phyloP scores from a whole-genome alignment of 2,888 invertebrate species.

The Aphodius sticticus region DNA sequence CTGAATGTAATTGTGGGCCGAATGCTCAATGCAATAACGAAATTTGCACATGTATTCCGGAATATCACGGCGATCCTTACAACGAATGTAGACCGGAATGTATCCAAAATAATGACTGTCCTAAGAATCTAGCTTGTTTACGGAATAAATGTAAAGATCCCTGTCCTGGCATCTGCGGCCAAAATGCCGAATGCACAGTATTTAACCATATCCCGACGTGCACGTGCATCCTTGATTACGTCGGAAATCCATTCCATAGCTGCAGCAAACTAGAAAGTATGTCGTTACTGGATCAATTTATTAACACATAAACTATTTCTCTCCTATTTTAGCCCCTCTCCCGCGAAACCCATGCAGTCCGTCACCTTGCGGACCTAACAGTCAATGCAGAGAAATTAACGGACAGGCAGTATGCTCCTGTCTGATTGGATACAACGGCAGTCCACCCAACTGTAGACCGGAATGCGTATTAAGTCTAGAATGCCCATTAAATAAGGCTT shows the following conservation, averaged over 20 bases:
- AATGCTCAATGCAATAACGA: constrained; percentile 78
- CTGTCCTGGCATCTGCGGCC: constrained; percentile 79
- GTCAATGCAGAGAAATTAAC: constrained; percentile 72
- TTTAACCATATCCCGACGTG: constrained; percentile 75
- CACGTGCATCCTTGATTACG: constrained; percentile 72
- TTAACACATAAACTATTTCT: constrained; percentile 8
- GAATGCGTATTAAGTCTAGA: constrained; percentile 77
- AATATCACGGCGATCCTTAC: constrained; percentile 80
- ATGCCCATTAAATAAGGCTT: constrained; percentile 71
- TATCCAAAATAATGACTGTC: constrained; percentile 74
- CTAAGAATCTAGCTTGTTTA: constrained; percentile 73
- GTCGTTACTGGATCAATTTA: constrained; percentile 9
- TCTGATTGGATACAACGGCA: constrained; percentile 72
- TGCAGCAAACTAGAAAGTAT: constrained; percentile 50
- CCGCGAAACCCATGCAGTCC: constrained; percentile 71
- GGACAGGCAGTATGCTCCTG: constrained; percentile 75
- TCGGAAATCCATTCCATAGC: constrained; percentile 75
- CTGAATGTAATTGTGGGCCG: constrained; percentile 76
- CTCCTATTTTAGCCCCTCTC: constrained; percentile 13
- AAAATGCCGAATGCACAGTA: constrained; percentile 76
- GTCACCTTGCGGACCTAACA: constrained; percentile 80
- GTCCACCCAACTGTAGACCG: constrained; percentile 77
- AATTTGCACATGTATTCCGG: constrained; percentile 76
- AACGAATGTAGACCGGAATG: constrained; percentile 78
- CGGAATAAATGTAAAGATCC: constrained; percentile 80